Conservation (phyloP, 2,888 invertebrate genomes). For the Pelosia muscerda region DNA sequence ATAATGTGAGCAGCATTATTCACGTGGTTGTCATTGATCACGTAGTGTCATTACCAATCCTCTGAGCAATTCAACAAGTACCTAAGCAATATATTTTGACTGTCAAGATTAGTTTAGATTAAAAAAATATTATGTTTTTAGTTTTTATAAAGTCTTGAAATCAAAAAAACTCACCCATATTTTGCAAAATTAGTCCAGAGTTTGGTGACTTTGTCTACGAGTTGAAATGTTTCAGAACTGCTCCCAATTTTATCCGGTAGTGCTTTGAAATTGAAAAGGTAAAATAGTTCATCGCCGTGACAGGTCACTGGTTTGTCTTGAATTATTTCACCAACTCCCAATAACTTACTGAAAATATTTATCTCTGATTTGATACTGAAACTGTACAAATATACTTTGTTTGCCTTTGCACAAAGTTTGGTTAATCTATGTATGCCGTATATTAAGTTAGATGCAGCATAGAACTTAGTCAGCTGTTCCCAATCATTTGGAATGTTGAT, state of each 20-base stretch:
- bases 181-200: slow-evolving; percentile 61
- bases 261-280: slow-evolving; percentile 47
- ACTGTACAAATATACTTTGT: slow-evolving; percentile 57
- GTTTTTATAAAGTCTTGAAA: no score
- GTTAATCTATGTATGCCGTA: slow-evolving; percentile 46
- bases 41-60: no score
- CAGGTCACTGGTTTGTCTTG: slow-evolving; percentile 36
- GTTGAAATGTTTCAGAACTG: slow-evolving; percentile 40
- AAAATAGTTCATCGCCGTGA: slow-evolving; percentile 55
- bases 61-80: no score
- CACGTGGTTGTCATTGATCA: no score
- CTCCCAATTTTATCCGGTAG: slow-evolving; percentile 32
- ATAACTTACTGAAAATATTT: slow-evolving; percentile 45
- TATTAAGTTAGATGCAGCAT: slow-evolving; percentile 34
- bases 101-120: no score
- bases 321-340: slow-evolving; percentile 23
- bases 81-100: no score
- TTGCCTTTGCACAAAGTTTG: slow-evolving; percentile 49
- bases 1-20: no score
- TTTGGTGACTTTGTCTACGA: slow-evolving; percentile 51
- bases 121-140: no score
- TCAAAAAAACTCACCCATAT: slow-evolving; percentile 50
- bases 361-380: slow-evolving; percentile 60
- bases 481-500: slow-evolving; percentile 38
- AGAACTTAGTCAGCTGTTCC: slow-evolving; percentile 45